phyloP scores from a whole-genome alignment of 2,797 vertebrate genomes.

The Paratrypauchen microcephalus region DNA sequence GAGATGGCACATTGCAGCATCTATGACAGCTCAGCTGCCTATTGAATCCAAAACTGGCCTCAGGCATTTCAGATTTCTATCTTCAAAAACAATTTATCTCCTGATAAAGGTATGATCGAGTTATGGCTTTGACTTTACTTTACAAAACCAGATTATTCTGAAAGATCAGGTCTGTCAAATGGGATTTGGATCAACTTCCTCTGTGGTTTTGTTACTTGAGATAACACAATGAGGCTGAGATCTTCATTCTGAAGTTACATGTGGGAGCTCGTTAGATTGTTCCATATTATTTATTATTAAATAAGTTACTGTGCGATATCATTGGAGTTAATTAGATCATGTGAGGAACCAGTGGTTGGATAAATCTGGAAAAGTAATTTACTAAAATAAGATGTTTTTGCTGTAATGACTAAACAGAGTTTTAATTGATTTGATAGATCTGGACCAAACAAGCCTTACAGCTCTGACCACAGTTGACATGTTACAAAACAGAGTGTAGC shows the following conservation, averaged over 20 bases:
- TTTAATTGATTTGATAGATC: not conserved
- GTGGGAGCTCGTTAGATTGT: not conserved
- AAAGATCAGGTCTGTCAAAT: slow-evolving; percentile 2
- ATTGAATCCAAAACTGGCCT: slow-evolving; percentile 5
- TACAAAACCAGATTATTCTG: not conserved
- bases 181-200: slow-evolving; percentile 1
- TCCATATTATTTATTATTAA: not conserved
- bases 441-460: not conserved
- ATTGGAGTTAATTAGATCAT: not conserved
- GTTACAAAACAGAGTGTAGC: not conserved
- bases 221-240: not conserved
- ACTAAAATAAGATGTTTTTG: not conserved
- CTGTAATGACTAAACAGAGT: not conserved
- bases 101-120: not conserved
- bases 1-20: not conserved
- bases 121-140: not conserved
- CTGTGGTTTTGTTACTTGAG: not conserved
- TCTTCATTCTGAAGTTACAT: slow-evolving; percentile 13
- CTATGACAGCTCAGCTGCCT: not conserved
- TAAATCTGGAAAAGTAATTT: not conserved
- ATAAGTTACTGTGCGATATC: not conserved
- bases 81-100: not conserved
- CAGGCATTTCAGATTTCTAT: slow-evolving; percentile 1
- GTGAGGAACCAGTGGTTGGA: not conserved
- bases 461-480: not conserved